Base-by-base conservation (phyloP, 2,113 vertebrate genomes). In the Rhinoderma darwinii region DNA sequence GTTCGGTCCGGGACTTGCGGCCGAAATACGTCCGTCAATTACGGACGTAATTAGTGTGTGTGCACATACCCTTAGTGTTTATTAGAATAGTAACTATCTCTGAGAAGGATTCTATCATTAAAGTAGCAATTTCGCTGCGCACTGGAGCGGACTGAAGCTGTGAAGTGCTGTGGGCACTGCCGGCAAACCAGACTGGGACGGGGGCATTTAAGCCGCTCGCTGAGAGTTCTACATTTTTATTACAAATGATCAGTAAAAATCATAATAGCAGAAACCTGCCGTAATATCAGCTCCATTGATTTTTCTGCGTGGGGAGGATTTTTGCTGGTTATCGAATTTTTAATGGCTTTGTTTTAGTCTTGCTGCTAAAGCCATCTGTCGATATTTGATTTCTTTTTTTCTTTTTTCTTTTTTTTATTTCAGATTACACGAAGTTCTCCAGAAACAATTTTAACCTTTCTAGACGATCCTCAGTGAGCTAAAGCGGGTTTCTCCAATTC, bases 251-350 rank as follows among this genome's bases (percentile, higher is more conserved):
- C 79, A 18, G 54, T 44, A 63, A 63, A 63, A 41, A 43, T 43
- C 56, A 35, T 41, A 63, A 82, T 54, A 82, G 79, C 56, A 63
- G 56, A 66, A 82, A 43, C n/a, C 25, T 37, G 32, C 20, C 35
- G n/a, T 82, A 61, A 82, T 82, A 32, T 79, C 76, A 79, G 76
- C 47, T 77, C 50, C 30, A 79, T 79, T 82, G 54, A 82, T 82
- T 63, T 79, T 79, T 3, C 32, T 35, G 47, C 30, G 76, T 79
- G 15, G 50, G 50, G 50, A 54, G 76, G 50, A 37, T n/a, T 56
- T 35, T 47, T 18, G n/a, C 9, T 27, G 41, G 27, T 76, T 76
- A 47, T 30, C 74, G 47, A 43, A 76, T 76, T 76, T 44, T 76
- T 79, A 56, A 79, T 79, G 51, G 76, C 50, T 56, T 22, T 79